phyloP scores from a whole-genome alignment of 2,888 invertebrate genomes.

The Drosophila aldrichi region DNA sequence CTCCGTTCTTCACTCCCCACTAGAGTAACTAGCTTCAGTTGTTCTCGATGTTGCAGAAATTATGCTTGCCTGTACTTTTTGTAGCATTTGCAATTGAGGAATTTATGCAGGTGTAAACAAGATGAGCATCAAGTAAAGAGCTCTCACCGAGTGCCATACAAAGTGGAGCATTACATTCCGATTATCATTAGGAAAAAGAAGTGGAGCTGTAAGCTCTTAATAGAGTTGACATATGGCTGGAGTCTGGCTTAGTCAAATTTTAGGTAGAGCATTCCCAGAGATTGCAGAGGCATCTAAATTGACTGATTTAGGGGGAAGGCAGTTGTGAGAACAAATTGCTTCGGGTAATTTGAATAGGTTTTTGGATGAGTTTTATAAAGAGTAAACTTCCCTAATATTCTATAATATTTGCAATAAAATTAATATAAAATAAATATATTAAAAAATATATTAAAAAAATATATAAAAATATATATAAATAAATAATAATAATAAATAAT shows the following conservation, averaged over 20 bases:
- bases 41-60: constrained; percentile 20
- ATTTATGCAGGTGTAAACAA: constrained; percentile 45
- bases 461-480: no score
- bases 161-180: constrained; percentile 5
- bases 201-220: constrained; percentile 1
- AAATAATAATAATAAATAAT: no score
- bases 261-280: not conserved
- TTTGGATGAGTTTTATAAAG: no score
- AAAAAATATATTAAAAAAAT: no score
- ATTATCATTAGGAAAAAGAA: not conserved
- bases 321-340: no score
- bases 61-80: constrained; percentile 9
- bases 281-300: not conserved
- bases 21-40: constrained; percentile 37
- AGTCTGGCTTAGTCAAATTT: not conserved
- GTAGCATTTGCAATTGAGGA: constrained; percentile 11
- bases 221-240: not conserved
- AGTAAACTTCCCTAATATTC: no score
- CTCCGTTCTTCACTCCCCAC: not conserved
- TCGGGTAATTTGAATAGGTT: no score
- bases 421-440: no score
- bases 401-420: no score
- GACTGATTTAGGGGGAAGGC: not conserved
- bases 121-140: constrained; percentile 11
- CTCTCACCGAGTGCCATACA: not conserved